Percentiles rank a stretch among this genome's conserved stretches.
Conservation (phyloP, 2,113 vertebrate species). For the Halcyon malimbica region DNA sequence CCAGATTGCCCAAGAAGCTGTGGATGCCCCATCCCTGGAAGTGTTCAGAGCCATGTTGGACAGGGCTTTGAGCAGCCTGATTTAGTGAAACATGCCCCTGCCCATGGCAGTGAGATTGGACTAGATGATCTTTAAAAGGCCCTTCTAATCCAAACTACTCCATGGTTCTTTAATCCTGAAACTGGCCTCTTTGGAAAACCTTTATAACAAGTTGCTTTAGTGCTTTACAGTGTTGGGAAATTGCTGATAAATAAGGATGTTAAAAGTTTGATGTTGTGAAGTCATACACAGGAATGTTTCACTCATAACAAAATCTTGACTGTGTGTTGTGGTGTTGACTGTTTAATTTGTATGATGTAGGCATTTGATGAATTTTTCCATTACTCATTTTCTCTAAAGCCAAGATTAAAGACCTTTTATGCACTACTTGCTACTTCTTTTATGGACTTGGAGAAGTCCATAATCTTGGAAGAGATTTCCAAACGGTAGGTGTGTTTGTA, state of each 20-base stretch:
- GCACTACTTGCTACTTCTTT: not conserved
- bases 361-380: not conserved
- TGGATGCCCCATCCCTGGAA: not conserved
- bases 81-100: not conserved
- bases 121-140: not conserved
- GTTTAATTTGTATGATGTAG: not conserved
- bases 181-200: not conserved
- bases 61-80: not conserved
- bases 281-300: not conserved
- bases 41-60: not conserved
- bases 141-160: not conserved
- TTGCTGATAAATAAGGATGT: not conserved
- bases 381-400: conserved; percentile 1
- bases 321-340: not conserved
- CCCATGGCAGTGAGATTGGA: not conserved
- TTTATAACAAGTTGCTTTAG: not conserved
- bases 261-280: not conserved
- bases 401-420: not conserved
- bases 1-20: not conserved
- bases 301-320: not conserved
- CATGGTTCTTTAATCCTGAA: not conserved
- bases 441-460: not conserved
- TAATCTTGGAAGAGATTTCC: not conserved
- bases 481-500: not conserved
- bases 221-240: not conserved